A percentile compares a stretch with the other conserved stretches of the same genome.
These are phyloP conservation scores for Nineta flava DNA, from an alignment of 2,888 invertebrate genomes.

Conservation along the genomic window DNA sequence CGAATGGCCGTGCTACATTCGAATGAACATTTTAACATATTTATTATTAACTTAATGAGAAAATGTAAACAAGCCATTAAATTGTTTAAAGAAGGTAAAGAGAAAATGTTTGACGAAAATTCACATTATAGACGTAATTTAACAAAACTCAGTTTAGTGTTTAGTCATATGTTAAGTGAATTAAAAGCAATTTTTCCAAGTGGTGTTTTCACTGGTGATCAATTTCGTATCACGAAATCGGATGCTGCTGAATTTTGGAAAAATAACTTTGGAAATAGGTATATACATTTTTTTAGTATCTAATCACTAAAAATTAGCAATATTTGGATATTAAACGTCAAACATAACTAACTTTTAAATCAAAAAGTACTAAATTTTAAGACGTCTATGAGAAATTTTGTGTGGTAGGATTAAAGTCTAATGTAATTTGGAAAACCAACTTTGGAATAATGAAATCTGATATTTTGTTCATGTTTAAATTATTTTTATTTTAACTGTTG, in stretches of 20 bases:
- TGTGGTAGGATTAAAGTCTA: no score
- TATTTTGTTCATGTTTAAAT: no score
- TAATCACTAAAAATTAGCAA: not conserved
- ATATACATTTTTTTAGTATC: slow-evolving; percentile 19
- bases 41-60: slow-evolving; percentile 92
- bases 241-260: slow-evolving; percentile 99
- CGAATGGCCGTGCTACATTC: slow-evolving; percentile 82
- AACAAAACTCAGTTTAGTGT: slow-evolving; percentile 94
- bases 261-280: slow-evolving; percentile 92
- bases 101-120: slow-evolving; percentile 96
- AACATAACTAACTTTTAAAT: not conserved
- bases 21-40: slow-evolving; percentile 95
- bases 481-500: not conserved
- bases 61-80: slow-evolving; percentile 99
- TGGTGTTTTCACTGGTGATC: slow-evolving; percentile 90
- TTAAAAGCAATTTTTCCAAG: slow-evolving; percentile 96
- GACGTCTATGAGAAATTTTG: no score
- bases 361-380: not conserved
- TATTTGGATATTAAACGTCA: not conserved
- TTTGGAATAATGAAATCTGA: no score
- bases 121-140: slow-evolving; percentile 88
- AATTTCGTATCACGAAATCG: slow-evolving; percentile 96
- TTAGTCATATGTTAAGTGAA: slow-evolving; percentile 99
- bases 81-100: slow-evolving; percentile 95
- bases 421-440: not conserved